phyloP scores from a whole-genome alignment of 2,888 invertebrate genomes.

The Oscheius sp. region DNA sequence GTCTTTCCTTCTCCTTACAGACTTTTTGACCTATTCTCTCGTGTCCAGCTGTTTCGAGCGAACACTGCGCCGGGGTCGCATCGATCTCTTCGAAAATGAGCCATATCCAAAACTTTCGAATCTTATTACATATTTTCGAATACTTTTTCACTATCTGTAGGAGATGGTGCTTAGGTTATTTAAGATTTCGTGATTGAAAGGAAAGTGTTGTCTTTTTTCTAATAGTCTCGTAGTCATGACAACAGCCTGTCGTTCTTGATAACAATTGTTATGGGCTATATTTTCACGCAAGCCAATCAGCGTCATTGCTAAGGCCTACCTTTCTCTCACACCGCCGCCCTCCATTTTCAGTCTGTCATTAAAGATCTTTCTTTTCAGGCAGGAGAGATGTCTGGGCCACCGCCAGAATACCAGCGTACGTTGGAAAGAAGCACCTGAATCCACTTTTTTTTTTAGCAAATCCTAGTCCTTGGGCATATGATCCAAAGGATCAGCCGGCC shows the following conservation, averaged over 20 bases:
- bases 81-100: too few relatives aligned
- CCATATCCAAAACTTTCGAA: too few relatives aligned
- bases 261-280: background rate
- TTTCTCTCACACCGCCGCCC: background rate
- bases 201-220: too few relatives aligned
- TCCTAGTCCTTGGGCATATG: slow-evolving; percentile 21
- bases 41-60: too few relatives aligned
- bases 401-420: slow-evolving; percentile 27
- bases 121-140: too few relatives aligned
- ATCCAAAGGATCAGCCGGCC: slow-evolving; percentile 30
- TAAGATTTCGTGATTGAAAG: too few relatives aligned
- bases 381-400: slow-evolving; percentile 26
- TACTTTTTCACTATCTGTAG: too few relatives aligned
- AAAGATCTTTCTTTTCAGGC: background rate
- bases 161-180: too few relatives aligned
- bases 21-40: too few relatives aligned
- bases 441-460: slow-evolving; percentile 14
- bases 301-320: background rate
- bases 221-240: too few relatives aligned
- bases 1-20: too few relatives aligned
- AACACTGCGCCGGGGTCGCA: too few relatives aligned
- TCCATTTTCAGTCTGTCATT: background rate
- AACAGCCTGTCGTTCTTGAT: background rate
- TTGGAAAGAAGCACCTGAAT: background rate
- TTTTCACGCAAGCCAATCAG: background rate